Evolutionary conservation across 2,888 invertebrate genomes (phyloP).

Genomic region (Ametastegia equiseti): DNA sequence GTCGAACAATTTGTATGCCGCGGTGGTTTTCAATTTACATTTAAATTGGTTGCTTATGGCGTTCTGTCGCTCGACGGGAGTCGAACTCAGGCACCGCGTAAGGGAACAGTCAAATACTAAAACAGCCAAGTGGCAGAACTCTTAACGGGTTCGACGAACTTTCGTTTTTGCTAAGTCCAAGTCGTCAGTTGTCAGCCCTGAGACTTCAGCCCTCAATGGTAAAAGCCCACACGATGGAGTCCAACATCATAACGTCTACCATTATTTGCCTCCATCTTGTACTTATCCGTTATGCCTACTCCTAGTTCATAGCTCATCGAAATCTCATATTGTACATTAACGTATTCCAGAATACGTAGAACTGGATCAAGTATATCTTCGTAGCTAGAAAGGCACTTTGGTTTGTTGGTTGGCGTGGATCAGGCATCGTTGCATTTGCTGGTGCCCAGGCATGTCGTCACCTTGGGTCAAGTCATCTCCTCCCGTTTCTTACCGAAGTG

Average conservation of each 20-base stretch:
- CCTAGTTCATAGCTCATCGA: background rate
- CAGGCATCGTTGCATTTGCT: constrained; percentile 15
- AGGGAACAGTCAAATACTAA: constrained; percentile 74
- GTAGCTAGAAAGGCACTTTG: background rate
- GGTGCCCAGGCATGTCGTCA: constrained; percentile 18
- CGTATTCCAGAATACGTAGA: background rate
- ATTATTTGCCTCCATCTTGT: background rate
- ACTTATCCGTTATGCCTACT: background rate
- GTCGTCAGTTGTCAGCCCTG: constrained; percentile 20
- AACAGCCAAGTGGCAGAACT: constrained; percentile 68
- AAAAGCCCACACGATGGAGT: background rate
- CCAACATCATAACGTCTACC: background rate
- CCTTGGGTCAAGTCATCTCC: constrained; percentile 44
- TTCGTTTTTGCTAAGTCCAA: constrained; percentile 54
- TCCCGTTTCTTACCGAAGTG: constrained; percentile 31
- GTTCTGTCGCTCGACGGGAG: constrained; percentile 74
- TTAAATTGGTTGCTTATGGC: constrained; percentile 76
- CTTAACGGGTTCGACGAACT: constrained; percentile 70
- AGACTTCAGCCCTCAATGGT: background rate
- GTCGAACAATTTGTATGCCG: constrained; percentile 76
- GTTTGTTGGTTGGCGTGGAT: background rate
- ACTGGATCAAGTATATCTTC: background rate
- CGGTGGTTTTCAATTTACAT: constrained; percentile 76
- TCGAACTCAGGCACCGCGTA: constrained; percentile 65
- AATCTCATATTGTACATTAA: background rate